phyloP scores from a whole-genome alignment of 2,113 vertebrate species.

The Charina bottae region DNA sequence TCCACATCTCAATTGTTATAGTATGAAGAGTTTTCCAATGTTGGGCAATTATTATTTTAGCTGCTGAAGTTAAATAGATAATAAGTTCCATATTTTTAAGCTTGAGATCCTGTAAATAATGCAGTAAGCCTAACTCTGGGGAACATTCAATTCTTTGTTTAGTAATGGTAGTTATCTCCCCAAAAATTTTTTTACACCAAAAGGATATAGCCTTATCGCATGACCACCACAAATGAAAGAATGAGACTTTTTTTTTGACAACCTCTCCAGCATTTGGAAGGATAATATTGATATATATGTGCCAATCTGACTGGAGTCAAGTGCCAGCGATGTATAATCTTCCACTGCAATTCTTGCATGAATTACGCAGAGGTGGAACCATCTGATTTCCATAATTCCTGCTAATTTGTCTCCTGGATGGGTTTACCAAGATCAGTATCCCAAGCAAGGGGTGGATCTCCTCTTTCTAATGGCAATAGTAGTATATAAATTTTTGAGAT shows the following conservation, averaged over 20 bases:
- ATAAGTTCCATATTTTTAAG: background rate
- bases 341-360: background rate
- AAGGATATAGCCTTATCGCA: background rate
- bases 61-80: background rate
- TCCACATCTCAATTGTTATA: background rate
- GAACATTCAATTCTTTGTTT: background rate
- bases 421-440: no score
- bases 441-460: no score
- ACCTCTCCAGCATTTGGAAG: background rate
- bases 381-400: no score
- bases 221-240: background rate
- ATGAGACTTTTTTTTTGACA: background rate
- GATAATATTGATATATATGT: background rate
- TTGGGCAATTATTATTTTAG: background rate
- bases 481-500: no score
- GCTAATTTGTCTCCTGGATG: no score
- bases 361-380: background rate
- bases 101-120: background rate
- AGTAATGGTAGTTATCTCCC: background rate
- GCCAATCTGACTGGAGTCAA: background rate
- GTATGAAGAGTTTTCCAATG: background rate
- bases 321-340: background rate
- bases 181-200: background rate
- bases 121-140: background rate
- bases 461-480: no score